Conservation (phyloP, 2,888 invertebrate genomes). For the Euplagia quadripunctaria region DNA sequence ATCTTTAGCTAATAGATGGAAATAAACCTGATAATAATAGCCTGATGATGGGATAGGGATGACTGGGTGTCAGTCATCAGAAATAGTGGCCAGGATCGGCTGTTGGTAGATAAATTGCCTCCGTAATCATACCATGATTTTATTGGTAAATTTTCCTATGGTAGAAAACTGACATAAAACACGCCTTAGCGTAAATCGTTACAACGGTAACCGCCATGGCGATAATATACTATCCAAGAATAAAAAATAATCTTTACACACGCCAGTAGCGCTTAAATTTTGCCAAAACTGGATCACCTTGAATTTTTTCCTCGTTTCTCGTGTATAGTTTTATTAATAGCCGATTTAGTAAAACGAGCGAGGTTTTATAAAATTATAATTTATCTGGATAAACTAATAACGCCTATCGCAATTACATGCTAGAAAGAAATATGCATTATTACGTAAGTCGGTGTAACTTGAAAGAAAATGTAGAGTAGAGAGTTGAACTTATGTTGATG, state of each 20-base stretch:
- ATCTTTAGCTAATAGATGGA: too few relatives aligned
- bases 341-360: constrained; percentile 3
- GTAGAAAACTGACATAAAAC: too few relatives aligned
- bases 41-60: too few relatives aligned
- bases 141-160: too few relatives aligned
- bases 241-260: constrained; percentile 4
- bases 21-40: too few relatives aligned
- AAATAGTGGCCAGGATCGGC: too few relatives aligned
- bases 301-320: constrained; percentile 38
- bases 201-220: neutral
- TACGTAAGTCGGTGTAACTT: neutral
- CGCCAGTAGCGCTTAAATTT: constrained; percentile 18
- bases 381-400: constrained; percentile 12
- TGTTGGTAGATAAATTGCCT: too few relatives aligned
- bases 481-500: neutral
- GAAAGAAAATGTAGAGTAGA: neutral
- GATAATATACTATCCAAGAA: neutral
- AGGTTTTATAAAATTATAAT: constrained; percentile 1
- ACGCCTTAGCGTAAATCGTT: too few relatives aligned
- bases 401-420: neutral
- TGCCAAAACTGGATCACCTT: constrained; percentile 44
- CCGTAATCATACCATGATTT: too few relatives aligned
- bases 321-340: constrained; percentile 19
- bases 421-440: neutral
- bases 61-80: too few relatives aligned